Base-by-base conservation (phyloP, 2,113 vertebrate species). In the Microcebus lehilahytsara region DNA sequence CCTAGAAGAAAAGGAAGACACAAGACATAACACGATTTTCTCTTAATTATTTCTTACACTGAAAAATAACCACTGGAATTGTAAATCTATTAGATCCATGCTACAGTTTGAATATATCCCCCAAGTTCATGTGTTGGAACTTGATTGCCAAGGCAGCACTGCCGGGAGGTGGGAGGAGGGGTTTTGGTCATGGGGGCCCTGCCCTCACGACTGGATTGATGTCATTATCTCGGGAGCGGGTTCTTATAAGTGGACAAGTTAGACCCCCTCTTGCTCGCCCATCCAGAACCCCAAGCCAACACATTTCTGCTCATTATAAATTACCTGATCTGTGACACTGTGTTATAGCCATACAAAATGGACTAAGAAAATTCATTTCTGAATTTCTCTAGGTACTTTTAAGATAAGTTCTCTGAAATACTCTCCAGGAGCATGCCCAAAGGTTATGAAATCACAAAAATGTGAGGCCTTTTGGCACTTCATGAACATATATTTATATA, bases 21-120 rank as follows among this genome's bases (percentile, higher is more conserved):
- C 9, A 90, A 86, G 66, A 12, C 17, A 64, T 23, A 34, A 91
- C 6, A 19, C 5, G 25, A 30, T 67, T 56, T 88, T 10, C 14
- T 75, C 3, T 78, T 64, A 30, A 64, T 96, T 96, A 72, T 85
- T 85, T 77, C 30, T 83, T 37, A 71, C 19, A 83, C 5, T 51
- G 67, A 71, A 64, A 91, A 78, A 25, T 14, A 62, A 25, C 49
- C 5, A 53, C 11, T 64, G 23, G 49, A 85, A 75, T 66, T 2
- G 0, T 22, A 1, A 71, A 40, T 3, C 51, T 74, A 23, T 32
- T 53, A 27, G 5, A 72, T 85, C 34, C 11, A 23, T 30, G 53
- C 27, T 42, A 17, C 34, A 27, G 9, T 40, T 40, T 81, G 40
- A 64, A 53, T 17, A 42, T 40, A 19, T 25, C 27, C 5, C 25